Evolutionary conservation across 2,888 invertebrate genomes (phyloP), one percentile per base, ranked within the genome.

Genomic region (Hyposoter dolosus): DNA sequence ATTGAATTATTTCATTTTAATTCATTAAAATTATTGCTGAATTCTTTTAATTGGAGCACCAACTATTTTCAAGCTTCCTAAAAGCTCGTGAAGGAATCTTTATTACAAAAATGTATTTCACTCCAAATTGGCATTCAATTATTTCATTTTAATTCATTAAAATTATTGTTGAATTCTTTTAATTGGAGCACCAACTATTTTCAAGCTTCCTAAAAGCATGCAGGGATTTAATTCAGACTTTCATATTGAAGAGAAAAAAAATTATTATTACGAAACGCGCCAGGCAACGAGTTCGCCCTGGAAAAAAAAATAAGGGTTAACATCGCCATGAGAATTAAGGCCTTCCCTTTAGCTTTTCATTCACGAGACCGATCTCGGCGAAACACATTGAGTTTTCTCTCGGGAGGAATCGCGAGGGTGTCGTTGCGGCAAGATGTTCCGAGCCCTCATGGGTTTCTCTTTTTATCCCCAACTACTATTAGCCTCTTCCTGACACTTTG

Each of bases 351-450:
- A 32, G 60, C 28, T 10, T 40, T 35, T 76, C 32, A 76, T 76
- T 63, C 47, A 19, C 47, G 32, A 47, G 23, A 43, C 75, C 32
- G 75, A 65, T 63, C 63, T 47, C 32, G 32, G 47, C 75, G 63
- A 45, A 75, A 43, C 56, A 47, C 75, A 47, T 47, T 76, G 63
- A 47, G 35, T 5, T 74, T n/a, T 74, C 74, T 53, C 74, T 74
- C 28, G 74, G 74, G 74, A 74, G 56, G 40, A 19, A 40, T 74
- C 15, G 56, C 47, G 69, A 45, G 45, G 45, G 28, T 45, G 69
- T 69, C 69, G 45, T 69, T 47, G 69, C 45, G 45, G 69, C 69
- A 23, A 45, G 17, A 43, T 7, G 45, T 69, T 47, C 45, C 69
- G 50, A 45, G 28, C 50, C 32, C 47, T 32, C 71, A 17, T 50